phyloP scores from a whole-genome alignment of 2,797 vertebrate species.

The Bradypodion pumilum region DNA sequence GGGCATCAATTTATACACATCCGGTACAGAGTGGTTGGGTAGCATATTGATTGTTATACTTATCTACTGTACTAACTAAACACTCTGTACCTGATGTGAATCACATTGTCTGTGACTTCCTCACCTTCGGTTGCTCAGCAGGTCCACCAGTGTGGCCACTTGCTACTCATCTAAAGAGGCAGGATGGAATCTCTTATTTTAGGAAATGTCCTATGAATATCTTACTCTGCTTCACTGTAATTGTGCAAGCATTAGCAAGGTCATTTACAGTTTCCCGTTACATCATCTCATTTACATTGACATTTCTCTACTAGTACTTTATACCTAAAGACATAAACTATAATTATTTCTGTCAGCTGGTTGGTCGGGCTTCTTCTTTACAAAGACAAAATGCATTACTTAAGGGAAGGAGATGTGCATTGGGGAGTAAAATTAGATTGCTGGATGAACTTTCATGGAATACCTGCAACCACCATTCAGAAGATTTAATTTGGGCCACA shows the following conservation, averaged over 20 bases:
- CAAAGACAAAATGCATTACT: slow-evolving; percentile 28
- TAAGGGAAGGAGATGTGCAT: neutral
- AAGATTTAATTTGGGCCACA: neutral
- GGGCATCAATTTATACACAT: too few species aligned
- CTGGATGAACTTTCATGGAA: slow-evolving; percentile 18
- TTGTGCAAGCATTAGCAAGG: slow-evolving; percentile 11
- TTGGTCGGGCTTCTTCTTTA: neutral
- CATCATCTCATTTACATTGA: slow-evolving; percentile 41
- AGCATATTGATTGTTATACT: too few species aligned
- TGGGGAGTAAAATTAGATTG: neutral
- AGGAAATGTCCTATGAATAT: neutral
- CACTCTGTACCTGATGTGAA: too few species aligned
- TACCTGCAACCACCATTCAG: slow-evolving; percentile 32
- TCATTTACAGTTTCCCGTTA: slow-evolving; percentile 24
- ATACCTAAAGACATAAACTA: slow-evolving; percentile 33
- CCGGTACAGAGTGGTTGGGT: too few species aligned
- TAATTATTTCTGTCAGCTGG: slow-evolving; percentile 20
- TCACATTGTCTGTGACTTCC: neutral
- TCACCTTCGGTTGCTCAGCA: neutral
- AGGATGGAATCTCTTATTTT: neutral
- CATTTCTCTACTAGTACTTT: slow-evolving; percentile 30
- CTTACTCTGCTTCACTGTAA: slow-evolving; percentile 14
- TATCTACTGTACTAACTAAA: too few species aligned
- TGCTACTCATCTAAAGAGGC: neutral
- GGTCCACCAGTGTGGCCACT: neutral